Base-by-base conservation (phyloP, 2,113 vertebrate genomes). In the Nycticebus coucang region DNA sequence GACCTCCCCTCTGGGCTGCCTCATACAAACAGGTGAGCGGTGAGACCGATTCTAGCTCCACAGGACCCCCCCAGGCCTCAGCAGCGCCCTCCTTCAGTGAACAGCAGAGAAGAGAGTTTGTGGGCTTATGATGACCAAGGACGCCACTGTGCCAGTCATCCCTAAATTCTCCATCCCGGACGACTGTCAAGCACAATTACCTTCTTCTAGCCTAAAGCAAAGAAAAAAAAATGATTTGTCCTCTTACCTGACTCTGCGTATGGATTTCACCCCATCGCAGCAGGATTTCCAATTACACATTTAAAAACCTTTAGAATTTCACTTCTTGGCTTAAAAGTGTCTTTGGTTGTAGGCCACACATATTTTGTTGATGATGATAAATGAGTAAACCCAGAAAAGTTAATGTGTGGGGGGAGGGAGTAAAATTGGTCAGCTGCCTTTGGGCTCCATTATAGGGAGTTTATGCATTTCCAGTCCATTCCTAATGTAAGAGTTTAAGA, bases 311-410 rank as follows among this genome's bases (percentile, higher is more conserved):
- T 78, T 5, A 68, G 66, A 72, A 41, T 37, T 84, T 89, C 3
- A 22, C 37, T 37, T 89, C 37, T 57, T 59, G 30, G 21, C 84
- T 92, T 45, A 92, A 45, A 83, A 72, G 18, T 71, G 55, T 45
- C n/a, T 82, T 68, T 41, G 78, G 37, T 57, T 71, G 75, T 69
- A 75, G 72, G 55, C 68, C 37, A 79, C 17, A 60, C 5, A 24
- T 88, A 50, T 41, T 50, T 50, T n/a, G 12, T 2, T 57, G 53
- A 86, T 60, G n/a, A 60, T 80, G 68, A 82, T 69, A 69, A 87
- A 82, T 69, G n/a, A 90, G 11, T 69, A 81, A 88, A 83, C 28
- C 35, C 64, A 77, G 53, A 87, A 91, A 95, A 92, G 71, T 62
- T 75, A 92, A 88, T 88, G 41, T 77, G 35, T 28, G 1, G 79